Evolutionary conservation across 2,113 vertebrate genomes (phyloP), one percentile per base, ranked within the genome.

Genomic region (Deroptyus accipitrinus): DNA sequence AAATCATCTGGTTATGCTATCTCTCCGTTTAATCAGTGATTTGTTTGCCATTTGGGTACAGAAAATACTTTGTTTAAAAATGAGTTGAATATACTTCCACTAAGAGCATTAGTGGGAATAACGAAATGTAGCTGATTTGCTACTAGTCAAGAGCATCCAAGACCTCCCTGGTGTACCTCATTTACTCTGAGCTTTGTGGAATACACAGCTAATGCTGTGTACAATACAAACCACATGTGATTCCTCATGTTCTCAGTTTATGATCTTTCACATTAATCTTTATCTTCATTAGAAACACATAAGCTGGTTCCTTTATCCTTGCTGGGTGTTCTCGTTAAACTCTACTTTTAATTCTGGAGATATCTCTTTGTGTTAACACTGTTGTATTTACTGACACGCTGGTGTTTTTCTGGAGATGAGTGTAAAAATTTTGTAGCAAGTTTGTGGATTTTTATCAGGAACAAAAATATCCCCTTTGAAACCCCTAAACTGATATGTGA

Each of bases 11-110:
- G 59, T 70, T 69, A 41, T 25, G 25, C 35, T 95, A 95, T 96
- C 95, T 94, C 84, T 86, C n/a, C n/a, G 57, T 84, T 94, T 97
- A 90, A 96, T 95, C 95, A 93, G 87, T 59, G 88, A 92, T 97
- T 96, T 96, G 92, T 91, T 95, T 97, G 85, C 76, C 85, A 90
- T 90, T 92, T 94, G 93, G 55, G 84, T 92, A 87, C 70, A 94
- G 82, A 93, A 85, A 91, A 90, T 62, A 63, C 80, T 93, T 80
- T 25, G 7, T 66, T 95, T 96, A 83, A 72, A 90, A 92, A 70
- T 63, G 54, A 83, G 41, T 46, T 49, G 51, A 61, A 66, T 83
- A 54, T 42, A 27, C 8, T 81, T 92, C 78, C 55, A 86, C 33
- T 85, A 76, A 78, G 41, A 86, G 37, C 39, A 48, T 79, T 42